A percentile compares a stretch with the other conserved stretches of the same genome.
Evolutionary conservation across 2,888 invertebrate species (phyloP).

Genomic region (Plagodis pulveraria): DNA sequence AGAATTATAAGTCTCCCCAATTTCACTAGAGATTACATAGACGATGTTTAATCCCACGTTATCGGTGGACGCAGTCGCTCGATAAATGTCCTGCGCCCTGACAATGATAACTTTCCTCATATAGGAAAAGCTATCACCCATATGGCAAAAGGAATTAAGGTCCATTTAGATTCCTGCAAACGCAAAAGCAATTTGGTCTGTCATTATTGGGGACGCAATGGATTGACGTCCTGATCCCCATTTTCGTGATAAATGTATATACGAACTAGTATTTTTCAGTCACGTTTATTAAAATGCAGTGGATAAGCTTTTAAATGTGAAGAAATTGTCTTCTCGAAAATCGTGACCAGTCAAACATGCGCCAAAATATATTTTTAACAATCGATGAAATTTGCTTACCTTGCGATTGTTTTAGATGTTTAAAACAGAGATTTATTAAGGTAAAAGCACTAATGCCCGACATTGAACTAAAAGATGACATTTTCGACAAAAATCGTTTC

Average conservation of each 20-base stretch:
- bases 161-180: conserved; percentile 37
- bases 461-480: no score
- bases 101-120: conserved; percentile 47
- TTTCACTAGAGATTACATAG: conserved; percentile 58
- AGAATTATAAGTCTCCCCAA: conserved; percentile 49
- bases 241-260: conserved; percentile 57
- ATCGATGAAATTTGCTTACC: conserved; percentile 58
- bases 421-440: conserved; percentile 61
- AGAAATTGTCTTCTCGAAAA: conserved; percentile 46
- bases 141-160: conserved; percentile 43
- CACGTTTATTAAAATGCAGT: conserved; percentile 41
- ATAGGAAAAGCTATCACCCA: conserved; percentile 36
- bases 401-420: conserved; percentile 47
- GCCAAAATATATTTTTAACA: conserved; percentile 59
- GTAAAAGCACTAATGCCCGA: no score
- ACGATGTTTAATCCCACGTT: conserved; percentile 64
- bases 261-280: conserved; percentile 47
- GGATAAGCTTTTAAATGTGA: conserved; percentile 46
- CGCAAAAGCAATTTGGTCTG: conserved; percentile 39
- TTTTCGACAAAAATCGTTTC: no score
- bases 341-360: conserved; percentile 66
- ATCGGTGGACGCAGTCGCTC: conserved; percentile 63
- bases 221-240: conserved; percentile 61
- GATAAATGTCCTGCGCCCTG: conserved; percentile 57
- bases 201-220: conserved; percentile 57